Evolutionary conservation across 2,113 vertebrate species (phyloP).

Genomic region (Pseudonaja textilis): DNA sequence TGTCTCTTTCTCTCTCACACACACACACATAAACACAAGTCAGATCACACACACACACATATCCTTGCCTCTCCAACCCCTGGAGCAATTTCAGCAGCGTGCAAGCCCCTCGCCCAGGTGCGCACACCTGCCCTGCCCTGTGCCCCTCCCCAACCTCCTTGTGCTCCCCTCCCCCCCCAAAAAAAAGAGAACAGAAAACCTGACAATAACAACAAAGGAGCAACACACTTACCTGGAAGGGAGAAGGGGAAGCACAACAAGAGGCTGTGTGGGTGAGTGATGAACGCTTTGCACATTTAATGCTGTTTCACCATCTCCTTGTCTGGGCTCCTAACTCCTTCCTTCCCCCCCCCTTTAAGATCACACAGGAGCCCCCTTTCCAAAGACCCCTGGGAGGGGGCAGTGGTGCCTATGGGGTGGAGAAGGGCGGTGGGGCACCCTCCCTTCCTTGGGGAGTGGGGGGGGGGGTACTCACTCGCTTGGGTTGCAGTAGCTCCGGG

Average conservation of each 20-base stretch:
- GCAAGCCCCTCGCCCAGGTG: not conserved
- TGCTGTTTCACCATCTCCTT: not conserved
- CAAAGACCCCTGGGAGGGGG: not conserved
- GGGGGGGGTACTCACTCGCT: not conserved
- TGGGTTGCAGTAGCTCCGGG: not conserved
- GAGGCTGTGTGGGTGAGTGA: not conserved
- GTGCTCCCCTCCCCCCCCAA: not conserved
- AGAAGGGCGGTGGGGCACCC: not conserved
- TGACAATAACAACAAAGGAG: not conserved
- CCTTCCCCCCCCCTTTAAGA: no score
- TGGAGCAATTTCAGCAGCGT: not conserved
- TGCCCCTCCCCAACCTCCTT: not conserved
- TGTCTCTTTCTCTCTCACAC: no score
- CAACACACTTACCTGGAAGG: not conserved
- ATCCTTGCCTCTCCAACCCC: not conserved
- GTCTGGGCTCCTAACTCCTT: not conserved
- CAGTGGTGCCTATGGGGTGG: not conserved
- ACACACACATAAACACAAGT: not conserved
- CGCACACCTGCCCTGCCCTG: not conserved
- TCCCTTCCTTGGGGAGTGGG: not conserved
- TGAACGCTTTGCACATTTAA: not conserved
- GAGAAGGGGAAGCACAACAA: not conserved
- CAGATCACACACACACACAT: not conserved
- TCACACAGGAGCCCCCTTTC: not conserved
- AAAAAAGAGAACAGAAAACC: not conserved